Evolutionary conservation across 2,797 vertebrate species (phyloP).

Genomic region (Enteromius afrohamiltoni): DNA sequence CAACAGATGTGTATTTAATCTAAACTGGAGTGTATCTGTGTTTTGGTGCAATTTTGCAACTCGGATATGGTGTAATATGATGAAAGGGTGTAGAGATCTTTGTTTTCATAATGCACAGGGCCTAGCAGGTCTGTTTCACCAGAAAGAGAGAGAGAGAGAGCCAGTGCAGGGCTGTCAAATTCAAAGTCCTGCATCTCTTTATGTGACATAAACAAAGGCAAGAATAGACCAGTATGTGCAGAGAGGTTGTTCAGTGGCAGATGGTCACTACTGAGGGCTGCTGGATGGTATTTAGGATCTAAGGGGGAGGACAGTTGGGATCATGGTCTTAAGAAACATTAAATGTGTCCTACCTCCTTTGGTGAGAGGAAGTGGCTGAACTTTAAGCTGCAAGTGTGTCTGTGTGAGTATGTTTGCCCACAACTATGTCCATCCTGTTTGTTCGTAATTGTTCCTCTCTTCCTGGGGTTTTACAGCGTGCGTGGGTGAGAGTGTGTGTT

Average conservation of each 20-base stretch:
- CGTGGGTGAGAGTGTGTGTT: slow-evolving; percentile 39
- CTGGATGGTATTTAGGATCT: slow-evolving; percentile 47
- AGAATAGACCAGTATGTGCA: not conserved
- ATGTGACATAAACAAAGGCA: slow-evolving; percentile 1
- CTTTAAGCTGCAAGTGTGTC: slow-evolving; percentile 45
- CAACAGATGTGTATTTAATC: slow-evolving; percentile 14
- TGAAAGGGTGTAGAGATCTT: not conserved
- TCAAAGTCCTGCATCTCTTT: slow-evolving; percentile 29
- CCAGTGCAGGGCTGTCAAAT: slow-evolving; percentile 15
- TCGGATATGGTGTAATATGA: slow-evolving; percentile 1
- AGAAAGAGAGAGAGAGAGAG: not conserved
- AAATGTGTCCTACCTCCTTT: slow-evolving; percentile 53
- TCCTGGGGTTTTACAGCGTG: slow-evolving; percentile 70
- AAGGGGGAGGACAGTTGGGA: slow-evolving; percentile 14
- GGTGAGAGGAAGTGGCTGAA: slow-evolving; percentile 53
- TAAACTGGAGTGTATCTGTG: slow-evolving; percentile 1
- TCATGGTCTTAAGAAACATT: slow-evolving; percentile 17
- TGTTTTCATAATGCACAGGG: slow-evolving; percentile 34
- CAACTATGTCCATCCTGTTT: slow-evolving; percentile 73
- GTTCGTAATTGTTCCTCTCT: slow-evolving; percentile 66
- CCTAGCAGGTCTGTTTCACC: slow-evolving; percentile 19
- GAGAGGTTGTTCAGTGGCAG: slow-evolving; percentile 31
- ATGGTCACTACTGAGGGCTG: slow-evolving; percentile 55
- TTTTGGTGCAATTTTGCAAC: not conserved
- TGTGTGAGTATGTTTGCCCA: slow-evolving; percentile 48